Base-by-base conservation (phyloP, 2,888 invertebrate genomes). In the Brachypalpus laphriformis region DNA sequence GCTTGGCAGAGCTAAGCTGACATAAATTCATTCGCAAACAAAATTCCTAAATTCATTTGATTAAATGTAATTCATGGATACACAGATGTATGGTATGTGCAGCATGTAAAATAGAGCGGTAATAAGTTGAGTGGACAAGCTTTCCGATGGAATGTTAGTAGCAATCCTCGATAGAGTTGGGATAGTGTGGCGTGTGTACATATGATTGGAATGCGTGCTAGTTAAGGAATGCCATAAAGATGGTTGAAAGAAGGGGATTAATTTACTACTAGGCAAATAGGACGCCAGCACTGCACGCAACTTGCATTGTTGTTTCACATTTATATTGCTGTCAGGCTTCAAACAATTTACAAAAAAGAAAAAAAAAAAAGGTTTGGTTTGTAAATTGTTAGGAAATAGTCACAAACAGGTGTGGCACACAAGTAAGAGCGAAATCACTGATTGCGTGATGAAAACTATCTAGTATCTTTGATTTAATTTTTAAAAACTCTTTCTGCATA, bases 151-250 rank as follows among this genome's bases (percentile, higher is more conserved):
- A 54, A 68, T 68, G 72, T 42, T 40, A 49, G 14, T 45, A 45
- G 37, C 59, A 76, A 66, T 76, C 75, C 66, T 40, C 49, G 28
- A 31, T 59, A 37, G 37, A 49, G 47, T 59, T 59, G 59, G 51
- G n/a, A 40, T 18, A 59, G 45, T 40, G 20, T 68, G 51, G 37
- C 76, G 59, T 76, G 76, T 76, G 76, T 22, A 51, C 59, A 31
- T 51, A 68, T 66, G 65, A 8, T 5, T 18, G 57, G 57, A 66
- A 75, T 76, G 66, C 31, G 59, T 54, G 51, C 54, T 16, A 31
- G n/a, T 6, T n/a, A 14, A 8, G 20, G n/a, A 63, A 63, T 45
- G 28, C 31, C 20, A 28, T 6, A 42, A 3, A 11, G 7, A 25
- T 20, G 11, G 9, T 34, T 37, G 9, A 18, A 59, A 9, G 11